Evolutionary conservation across 2,113 vertebrate genomes (phyloP), one percentile per base, ranked within the genome.

Genomic region (Glaucomys volans): DNA sequence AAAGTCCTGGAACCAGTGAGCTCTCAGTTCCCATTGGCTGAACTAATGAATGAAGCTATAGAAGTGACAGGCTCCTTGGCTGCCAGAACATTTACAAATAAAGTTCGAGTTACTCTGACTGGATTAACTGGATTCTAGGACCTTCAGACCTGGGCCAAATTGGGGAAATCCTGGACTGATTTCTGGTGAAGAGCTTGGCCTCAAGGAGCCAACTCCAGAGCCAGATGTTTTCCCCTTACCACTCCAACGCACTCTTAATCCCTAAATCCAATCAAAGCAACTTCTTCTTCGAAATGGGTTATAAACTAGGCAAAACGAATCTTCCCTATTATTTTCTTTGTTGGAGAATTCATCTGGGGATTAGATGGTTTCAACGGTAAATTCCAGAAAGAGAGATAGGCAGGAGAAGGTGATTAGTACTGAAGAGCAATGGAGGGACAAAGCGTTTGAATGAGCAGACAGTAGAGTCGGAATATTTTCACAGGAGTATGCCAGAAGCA

Each of bases 401-500:
- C 47, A 79, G 4, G 40, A 92, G 82, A 90, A 96, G 66, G 47
- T 50, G 32, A 76, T 87, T 47, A 47, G 82, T 59, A 5, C 50
- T 75, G 26, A 52, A 94, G 82, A 93, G 93, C 47, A 94, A 89
- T 4, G 57, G 42, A 87, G 52, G 42, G 83, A 37, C 24, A 35
- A 69, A 84, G 59, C 42, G 74, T 93, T 64, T 80, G 44, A n/a
- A 95, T 81, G 12, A 82, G 40, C 11, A 30, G 35, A 40, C 20
- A 88, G 87, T 90, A 96, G 50, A 86, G 86, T 82, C 94, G 75
- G 62, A 89, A 91, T 97, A 85, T 47, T 92, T 96, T 71, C 40
- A 47, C 64, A 44, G 42, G 28, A 91, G 28, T 76, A 35, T 76
- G 18, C 52, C 86, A 93, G 86, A 88, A 91, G 79, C 64, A 66